Evolutionary conservation across 2,113 vertebrate genomes (phyloP), one percentile per base, ranked within the genome.

Genomic region (Stomatorhinus ivindoensis): DNA sequence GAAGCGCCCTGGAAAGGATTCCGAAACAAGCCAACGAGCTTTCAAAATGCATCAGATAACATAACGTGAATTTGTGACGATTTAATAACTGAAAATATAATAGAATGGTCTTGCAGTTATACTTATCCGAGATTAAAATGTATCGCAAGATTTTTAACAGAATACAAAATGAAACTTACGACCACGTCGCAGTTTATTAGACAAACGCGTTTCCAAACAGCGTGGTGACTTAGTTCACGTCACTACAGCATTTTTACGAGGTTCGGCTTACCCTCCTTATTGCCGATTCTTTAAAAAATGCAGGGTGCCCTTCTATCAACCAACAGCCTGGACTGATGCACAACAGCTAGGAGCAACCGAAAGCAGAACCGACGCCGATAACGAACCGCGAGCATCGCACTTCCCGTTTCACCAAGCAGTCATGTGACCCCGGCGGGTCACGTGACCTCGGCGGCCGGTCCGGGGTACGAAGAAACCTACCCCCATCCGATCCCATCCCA

Each of bases 401-500:
- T 89, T 89, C 88, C 88, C 48, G 73, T 89, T 89, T 82, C 50
- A 3, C 8, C 50, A 69, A 13, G 50, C 48, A 55, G 88, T 82
- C 88, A 89, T 55, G 53, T 89, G 19, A 84, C 80, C 24, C 35
- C 6, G 4, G 35, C 3, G 13, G 24, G 4, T 61, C 88, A 58
- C 87, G 87, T 87, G 87, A 87, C 35, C 13, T 21, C 82, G 17
- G 35, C 19, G 2, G 76, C 76, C 19, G 61, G 61, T 27, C 61
- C 3, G 10, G 55, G 55, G 24, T 61, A n/a, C 24, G 24, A 61
- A 61, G 24, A 61, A 6, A n/a, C 21, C 0, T 6, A 21, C 21
- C 21, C 51, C 51, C 51, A 51, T 51, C 51, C 51, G 17, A 51
- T 51, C 50, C 50, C 21, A 58, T 24, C 2, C 6, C 55, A 24